Percentiles rank a stretch among this genome's conserved stretches.
Conservation (phyloP, 2,797 vertebrate genomes). For the Bradypodion ventrale region DNA sequence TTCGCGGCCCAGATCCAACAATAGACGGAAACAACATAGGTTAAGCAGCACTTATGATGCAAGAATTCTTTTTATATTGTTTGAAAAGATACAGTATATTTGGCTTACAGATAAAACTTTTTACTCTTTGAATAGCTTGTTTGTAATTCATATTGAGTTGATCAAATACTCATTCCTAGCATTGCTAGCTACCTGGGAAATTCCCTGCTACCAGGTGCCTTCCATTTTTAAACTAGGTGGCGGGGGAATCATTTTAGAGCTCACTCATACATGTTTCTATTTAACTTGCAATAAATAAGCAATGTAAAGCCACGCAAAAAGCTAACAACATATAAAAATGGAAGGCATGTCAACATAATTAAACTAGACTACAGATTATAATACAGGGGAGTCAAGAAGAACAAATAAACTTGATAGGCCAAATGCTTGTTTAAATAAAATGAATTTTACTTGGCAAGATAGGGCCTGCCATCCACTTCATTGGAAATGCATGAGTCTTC, state of each 20-base stretch:
- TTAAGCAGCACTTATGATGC: too few relatives aligned
- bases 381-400: not conserved
- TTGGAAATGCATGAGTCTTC: not conserved
- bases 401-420: not conserved
- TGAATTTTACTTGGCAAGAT: too few relatives aligned
- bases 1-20: too few relatives aligned
- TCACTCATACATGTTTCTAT: not conserved
- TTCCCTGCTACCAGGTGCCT: too few relatives aligned
- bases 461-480: not conserved
- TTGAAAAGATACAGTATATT: too few relatives aligned
- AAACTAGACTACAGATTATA: not conserved
- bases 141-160: too few relatives aligned
- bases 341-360: not conserved
- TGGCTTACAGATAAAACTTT: too few relatives aligned
- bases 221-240: not conserved
- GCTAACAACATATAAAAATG: not conserved
- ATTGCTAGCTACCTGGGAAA: too few relatives aligned
- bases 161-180: too few relatives aligned
- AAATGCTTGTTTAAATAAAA: not conserved
- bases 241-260: not conserved
- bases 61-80: too few relatives aligned
- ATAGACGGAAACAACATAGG: not conserved
- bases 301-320: not conserved
- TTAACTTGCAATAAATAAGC: not conserved
- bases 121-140: too few relatives aligned